phyloP scores from a whole-genome alignment of 2,888 invertebrate species.

The Oscheius sp. region DNA sequence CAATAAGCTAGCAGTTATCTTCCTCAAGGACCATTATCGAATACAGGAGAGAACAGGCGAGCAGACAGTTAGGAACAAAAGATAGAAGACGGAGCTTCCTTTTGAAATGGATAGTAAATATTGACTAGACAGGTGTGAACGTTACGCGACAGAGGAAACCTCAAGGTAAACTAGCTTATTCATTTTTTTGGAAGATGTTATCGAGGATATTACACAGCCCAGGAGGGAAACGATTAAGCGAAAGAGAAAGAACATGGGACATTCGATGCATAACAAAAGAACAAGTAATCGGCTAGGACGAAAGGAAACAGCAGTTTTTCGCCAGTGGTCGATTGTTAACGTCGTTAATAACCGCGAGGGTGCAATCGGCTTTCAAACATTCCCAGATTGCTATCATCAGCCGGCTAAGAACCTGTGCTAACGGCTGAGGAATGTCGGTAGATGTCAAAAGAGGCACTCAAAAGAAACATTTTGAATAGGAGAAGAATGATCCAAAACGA shows the following conservation, averaged over 20 bases:
- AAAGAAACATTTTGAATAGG: not conserved
- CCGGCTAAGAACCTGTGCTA: conserved; percentile 2
- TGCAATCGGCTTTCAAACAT: conserved; percentile 11
- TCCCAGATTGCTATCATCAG: conserved; percentile 13
- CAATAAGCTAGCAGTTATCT: not conserved
- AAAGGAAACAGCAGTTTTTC: not conserved
- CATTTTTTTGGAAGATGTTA: not conserved
- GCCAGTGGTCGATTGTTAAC: not conserved
- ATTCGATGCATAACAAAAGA: not conserved
- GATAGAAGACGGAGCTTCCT: conserved; percentile 6
- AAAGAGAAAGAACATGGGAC: too few relatives aligned
- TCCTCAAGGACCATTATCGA: not conserved
- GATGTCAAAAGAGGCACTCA: not conserved
- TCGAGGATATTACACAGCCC: not conserved
- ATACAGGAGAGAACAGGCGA: not conserved
- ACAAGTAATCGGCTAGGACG: not conserved
- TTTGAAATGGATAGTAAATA: conserved; percentile 13
- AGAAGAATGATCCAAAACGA: not conserved
- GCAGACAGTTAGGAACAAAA: not conserved
- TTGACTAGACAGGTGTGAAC: conserved; percentile 10
- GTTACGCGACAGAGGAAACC: not conserved
- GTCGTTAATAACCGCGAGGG: conserved; percentile 23
- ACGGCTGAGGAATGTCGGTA: conserved; percentile 8
- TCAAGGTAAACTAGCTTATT: not conserved
- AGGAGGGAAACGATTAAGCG: not conserved